Evolutionary conservation across 2,113 vertebrate species (phyloP), one percentile per base, ranked within the genome.

Genomic region (Patagioenas fasciata): DNA sequence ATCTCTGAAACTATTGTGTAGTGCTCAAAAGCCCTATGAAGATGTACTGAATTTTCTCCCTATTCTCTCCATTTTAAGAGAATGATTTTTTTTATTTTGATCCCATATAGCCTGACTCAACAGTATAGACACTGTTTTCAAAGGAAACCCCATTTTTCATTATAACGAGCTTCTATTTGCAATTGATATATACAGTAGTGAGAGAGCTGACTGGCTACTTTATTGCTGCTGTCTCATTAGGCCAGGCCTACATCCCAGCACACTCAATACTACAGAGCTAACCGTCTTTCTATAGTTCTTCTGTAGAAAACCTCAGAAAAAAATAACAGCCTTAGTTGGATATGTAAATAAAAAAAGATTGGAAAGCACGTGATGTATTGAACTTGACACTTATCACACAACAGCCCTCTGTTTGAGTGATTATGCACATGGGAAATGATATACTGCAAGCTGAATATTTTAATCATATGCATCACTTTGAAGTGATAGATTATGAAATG

Each of bases 401-500:
- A 84, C 94, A 95, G 89, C 84, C 90, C 94, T 95, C 94, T 93
- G 65, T 97, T 80, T 84, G 84, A 93, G 95, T n/a, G 60, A 82
- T 95, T 93, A 69, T 87, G 92, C 96, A 97, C 92, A 66, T 85
- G 93, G 93, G 92, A 96, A 95, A 94, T 81, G 13, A 53, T 93
- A 91, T 34, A 85, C 85, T 73, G 54, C 93, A 95, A 92, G 93
- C 42, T 93, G 92, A 97, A 87, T 96, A 83, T 97, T 97, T 98
- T 98, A 96, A 97, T 97, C 73, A 38, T 81, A 48, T 81, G 47
- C 80, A 48, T 95, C 94, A 91, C 96, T 97, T 97, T 72, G 89
- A 97, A 97, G 87, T 96, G 96, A 97, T 96, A 81, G 92, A 96
- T 97, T 93, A 97, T 86, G 83, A 97, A 95, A 94, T 70, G 65